Evolutionary conservation across 2,888 invertebrate species (phyloP).

Genomic region (Ochropleura plecta): DNA sequence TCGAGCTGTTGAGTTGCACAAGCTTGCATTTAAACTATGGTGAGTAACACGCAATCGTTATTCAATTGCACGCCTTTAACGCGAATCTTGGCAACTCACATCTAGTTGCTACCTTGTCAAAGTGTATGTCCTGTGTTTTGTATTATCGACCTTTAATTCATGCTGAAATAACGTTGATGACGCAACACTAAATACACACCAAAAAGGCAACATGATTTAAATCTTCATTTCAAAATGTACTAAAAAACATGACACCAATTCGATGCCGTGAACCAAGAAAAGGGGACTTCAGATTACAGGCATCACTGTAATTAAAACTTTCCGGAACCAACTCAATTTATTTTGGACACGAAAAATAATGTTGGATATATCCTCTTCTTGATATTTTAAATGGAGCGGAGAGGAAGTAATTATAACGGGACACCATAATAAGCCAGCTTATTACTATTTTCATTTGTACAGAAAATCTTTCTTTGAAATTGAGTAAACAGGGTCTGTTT

Average conservation of each 20-base stretch:
- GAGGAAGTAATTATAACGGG: slow-evolving; percentile 28
- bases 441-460: neutral
- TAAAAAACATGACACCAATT: slow-evolving; percentile 18
- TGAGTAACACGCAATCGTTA: no score
- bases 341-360: slow-evolving; percentile 47
- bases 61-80: no score
- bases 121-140: no score
- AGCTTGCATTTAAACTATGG: no score
- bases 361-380: slow-evolving; percentile 18
- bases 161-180: no score
- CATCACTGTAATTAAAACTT: slow-evolving; percentile 54
- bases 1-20: no score
- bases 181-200: neutral
- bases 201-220: neutral
- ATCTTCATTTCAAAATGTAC: neutral
- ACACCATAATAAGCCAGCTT: neutral
- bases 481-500: neutral
- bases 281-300: slow-evolving; percentile 14
- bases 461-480: neutral
- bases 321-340: slow-evolving; percentile 36
- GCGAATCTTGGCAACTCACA: no score
- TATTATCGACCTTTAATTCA: no score
- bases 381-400: slow-evolving; percentile 8
- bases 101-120: no score
- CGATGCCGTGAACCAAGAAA: neutral